These are phyloP conservation scores for Drosophila yooni DNA, from an alignment of 2,888 invertebrate species.

Conservation along the genomic window DNA sequence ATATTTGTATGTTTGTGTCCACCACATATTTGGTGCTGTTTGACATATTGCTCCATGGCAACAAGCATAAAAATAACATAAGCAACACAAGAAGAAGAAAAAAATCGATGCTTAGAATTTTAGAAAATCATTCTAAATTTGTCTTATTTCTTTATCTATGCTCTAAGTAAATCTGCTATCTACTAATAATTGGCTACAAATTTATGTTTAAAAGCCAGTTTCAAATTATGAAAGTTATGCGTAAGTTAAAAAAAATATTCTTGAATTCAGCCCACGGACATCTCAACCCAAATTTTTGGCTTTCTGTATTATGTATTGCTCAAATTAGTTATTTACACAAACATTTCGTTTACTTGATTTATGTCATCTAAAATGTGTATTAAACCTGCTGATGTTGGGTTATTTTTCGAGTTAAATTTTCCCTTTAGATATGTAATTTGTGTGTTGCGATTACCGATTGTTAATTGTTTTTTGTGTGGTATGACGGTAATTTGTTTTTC, in stretches of 20 bases:
- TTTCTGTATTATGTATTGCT: neutral
- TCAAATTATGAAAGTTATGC: neutral
- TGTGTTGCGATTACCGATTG: neutral
- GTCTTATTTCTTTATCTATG: constrained; percentile 10
- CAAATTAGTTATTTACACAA: neutral
- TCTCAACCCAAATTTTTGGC: neutral
- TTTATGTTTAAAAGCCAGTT: neutral
- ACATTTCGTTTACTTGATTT: neutral
- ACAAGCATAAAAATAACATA: constrained; percentile 29
- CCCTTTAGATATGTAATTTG: constrained; percentile 32
- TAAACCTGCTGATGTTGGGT: neutral
- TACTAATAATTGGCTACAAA: neutral
- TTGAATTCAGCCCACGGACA: neutral
- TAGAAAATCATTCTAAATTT: constrained; percentile 43
- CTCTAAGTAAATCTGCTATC: constrained; percentile 15
- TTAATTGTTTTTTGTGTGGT: constrained; percentile 34
- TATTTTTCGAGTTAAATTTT: constrained; percentile 11
- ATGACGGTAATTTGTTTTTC: constrained; percentile 18
- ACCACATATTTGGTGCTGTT: constrained; percentile 16
- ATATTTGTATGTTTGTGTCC: constrained; percentile 1
- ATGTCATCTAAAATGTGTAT: constrained; percentile 3
- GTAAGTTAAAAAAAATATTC: neutral
- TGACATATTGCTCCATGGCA: constrained; percentile 48
- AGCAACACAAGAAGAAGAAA: constrained; percentile 21
- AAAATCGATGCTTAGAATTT: constrained; percentile 27